Evolutionary conservation across 2,888 invertebrate species (phyloP), one percentile per base, ranked within the genome.

Genomic region (Sesia bembeciformis): DNA sequence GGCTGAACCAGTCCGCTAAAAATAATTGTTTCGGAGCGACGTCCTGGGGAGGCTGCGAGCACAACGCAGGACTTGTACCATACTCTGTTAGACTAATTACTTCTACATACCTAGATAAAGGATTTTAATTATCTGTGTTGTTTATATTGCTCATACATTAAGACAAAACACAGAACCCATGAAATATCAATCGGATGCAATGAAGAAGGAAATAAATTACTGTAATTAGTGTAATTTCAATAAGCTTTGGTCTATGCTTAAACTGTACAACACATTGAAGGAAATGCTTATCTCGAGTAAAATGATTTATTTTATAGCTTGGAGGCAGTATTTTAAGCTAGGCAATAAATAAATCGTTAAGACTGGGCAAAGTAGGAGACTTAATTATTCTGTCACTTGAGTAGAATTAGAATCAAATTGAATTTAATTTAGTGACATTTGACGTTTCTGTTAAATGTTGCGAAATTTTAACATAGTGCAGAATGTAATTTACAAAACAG

Each of bases 301-400:
- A 74, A 78, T 83, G 78, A 84, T 82, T 79, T 81, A 81, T 77
- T 67, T 64, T 70, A 73, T 74, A 69, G 68, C 68, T 58, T 58
- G 58, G 60, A 67, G 66, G 63, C 66, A 65, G 69, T 74, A 75
- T 74, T 74, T 76, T 74, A 73, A 70, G 70, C 70, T 58, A 56
- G 64, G 65, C 61, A 70, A 80, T 81, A 84, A 82, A 78, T 76
- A 77, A 78, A 80, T 74, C 72, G 53, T 63, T 62, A 60, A 62
- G 66, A 63, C 70, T 58, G 61, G 62, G 64, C 67, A 65, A 73
- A 76, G 70, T 72, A 72, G 66, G 67, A 65, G 66, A 74, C 75
- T 78, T 78, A 81, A 82, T 81, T 82, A 82, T 76, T 72, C 77
- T 72, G 72, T 72, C 76, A 76, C 68, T 74, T 64, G 60, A 65